phyloP scores from a whole-genome alignment of 2,113 vertebrate species.

The Takifugu flavidus region DNA sequence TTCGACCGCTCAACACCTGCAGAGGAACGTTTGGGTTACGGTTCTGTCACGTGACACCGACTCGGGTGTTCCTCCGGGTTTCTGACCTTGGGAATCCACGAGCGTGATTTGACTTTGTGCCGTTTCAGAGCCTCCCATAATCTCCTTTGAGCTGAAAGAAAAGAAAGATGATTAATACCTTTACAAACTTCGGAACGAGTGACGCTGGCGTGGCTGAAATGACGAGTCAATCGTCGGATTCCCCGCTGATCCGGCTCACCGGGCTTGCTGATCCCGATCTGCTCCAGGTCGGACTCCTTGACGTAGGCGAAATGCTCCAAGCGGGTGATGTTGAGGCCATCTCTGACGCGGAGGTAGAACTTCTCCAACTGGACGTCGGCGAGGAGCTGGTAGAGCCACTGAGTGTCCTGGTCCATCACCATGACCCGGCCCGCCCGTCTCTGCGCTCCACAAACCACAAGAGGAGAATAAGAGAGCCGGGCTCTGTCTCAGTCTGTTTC shows the following conservation, averaged over 20 bases:
- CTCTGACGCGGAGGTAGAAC: slow-evolving; percentile 80
- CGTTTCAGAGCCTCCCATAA: slow-evolving; percentile 81
- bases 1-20: slow-evolving; percentile 63
- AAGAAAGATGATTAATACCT: background rate
- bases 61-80: background rate
- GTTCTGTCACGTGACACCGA: background rate
- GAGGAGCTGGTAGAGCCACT: slow-evolving; percentile 81
- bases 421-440: slow-evolving; percentile 52
- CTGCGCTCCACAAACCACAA: background rate
- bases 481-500: background rate
- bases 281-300: slow-evolving; percentile 81
- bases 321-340: slow-evolving; percentile 84
- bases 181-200: too few species aligned
- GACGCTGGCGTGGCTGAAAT: background rate
- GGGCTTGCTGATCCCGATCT: slow-evolving; percentile 85
- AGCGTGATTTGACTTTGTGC: slow-evolving; percentile 53
- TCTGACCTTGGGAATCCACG: slow-evolving; percentile 73
- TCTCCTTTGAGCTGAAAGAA: slow-evolving; percentile 79
- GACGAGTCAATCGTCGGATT: background rate
- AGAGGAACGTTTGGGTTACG: accelerated
- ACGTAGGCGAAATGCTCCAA: slow-evolving; percentile 84
- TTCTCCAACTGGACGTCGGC: slow-evolving; percentile 82
- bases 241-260: slow-evolving; percentile 67
- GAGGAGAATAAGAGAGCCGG: background rate
- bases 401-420: slow-evolving; percentile 80